phyloP scores from a whole-genome alignment of 2,113 vertebrate genomes.

The Pangasianodon hypophthalmus region DNA sequence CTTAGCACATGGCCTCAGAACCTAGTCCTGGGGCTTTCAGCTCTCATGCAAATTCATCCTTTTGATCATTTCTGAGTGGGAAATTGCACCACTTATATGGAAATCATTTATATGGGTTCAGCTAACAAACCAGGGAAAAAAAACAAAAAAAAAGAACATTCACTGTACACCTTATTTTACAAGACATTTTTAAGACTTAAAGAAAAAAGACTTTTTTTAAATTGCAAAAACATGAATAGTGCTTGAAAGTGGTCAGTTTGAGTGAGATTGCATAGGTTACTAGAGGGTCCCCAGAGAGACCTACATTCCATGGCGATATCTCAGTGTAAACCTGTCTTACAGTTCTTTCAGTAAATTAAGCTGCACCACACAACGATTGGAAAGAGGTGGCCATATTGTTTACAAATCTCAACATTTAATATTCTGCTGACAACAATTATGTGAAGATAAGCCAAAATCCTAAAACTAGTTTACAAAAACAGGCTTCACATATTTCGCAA shows the following conservation, averaged over 20 bases:
- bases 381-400: background rate
- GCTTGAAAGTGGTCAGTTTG: background rate
- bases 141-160: background rate
- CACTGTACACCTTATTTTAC: background rate
- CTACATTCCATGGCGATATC: background rate
- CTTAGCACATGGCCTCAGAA: background rate
- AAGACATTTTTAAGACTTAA: background rate
- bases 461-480: background rate
- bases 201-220: background rate
- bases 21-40: background rate
- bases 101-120: background rate
- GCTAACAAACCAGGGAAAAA: background rate
- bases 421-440: background rate
- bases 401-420: background rate
- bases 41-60: background rate
- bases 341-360: background rate
- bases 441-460: background rate
- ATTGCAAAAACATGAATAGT: background rate
- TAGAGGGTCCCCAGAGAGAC: background rate
- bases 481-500: background rate
- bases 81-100: too few relatives aligned
- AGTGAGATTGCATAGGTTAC: background rate
- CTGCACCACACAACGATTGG: background rate
- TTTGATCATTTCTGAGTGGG: background rate
- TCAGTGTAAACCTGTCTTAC: background rate